Evolutionary conservation across 2,888 invertebrate species (phyloP).

Genomic region (Vandiemenella viatica): DNA sequence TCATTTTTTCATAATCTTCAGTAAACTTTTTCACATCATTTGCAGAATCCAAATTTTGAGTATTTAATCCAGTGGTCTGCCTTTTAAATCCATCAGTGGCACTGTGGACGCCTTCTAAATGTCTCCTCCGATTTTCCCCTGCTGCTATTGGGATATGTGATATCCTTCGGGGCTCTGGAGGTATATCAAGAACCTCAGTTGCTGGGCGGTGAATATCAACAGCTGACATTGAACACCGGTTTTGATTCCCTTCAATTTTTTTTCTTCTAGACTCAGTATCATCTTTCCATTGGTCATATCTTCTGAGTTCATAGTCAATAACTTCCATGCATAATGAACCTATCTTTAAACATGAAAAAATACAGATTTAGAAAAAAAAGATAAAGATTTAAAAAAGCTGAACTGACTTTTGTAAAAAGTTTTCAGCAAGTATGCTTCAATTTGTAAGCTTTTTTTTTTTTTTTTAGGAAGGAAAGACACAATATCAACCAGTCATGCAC

Average conservation of each 20-base stretch:
- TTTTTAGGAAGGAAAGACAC: too few species aligned
- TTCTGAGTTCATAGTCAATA: slow-evolving; percentile 82
- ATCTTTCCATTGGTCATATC: slow-evolving; percentile 85
- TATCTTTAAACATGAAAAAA: slow-evolving; percentile 38
- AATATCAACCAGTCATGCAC: too few species aligned
- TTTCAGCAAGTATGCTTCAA: too few species aligned
- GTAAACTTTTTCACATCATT: slow-evolving; percentile 32
- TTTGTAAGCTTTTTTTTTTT: too few species aligned
- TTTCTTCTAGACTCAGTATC: slow-evolving; percentile 43
- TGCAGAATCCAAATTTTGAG: slow-evolving; percentile 19
- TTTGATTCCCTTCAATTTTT: slow-evolving; percentile 23
- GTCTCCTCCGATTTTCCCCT: slow-evolving; percentile 21
- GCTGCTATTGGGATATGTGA: slow-evolving; percentile 11
- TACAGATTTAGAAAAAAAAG: neutral
- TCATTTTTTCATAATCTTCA: slow-evolving; percentile 64
- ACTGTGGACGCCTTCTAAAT: slow-evolving; percentile 7
- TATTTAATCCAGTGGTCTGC: neutral
- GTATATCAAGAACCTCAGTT: neutral
- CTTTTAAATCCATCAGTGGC: slow-evolving; percentile 25
- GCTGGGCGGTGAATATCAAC: neutral
- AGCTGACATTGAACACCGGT: neutral
- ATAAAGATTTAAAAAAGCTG: too few species aligned
- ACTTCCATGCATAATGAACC: slow-evolving; percentile 95
- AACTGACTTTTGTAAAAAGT: too few species aligned
- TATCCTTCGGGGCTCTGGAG: slow-evolving; percentile 24